Conservation (phyloP, 2,797 vertebrate genomes). For the Neostethus bicornis region DNA sequence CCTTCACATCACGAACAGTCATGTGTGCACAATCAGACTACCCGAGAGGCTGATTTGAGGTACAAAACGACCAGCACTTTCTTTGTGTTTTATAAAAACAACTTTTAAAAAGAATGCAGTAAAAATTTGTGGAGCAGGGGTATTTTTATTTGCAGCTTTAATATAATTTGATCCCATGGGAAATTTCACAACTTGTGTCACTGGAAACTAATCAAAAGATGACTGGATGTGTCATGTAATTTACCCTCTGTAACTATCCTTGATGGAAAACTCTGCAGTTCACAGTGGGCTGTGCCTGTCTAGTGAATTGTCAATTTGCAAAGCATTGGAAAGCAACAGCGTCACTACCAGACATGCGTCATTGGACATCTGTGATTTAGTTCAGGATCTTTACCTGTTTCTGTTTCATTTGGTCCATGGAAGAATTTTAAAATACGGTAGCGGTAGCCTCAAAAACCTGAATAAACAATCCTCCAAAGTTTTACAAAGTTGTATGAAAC, state of each 20-base stretch:
- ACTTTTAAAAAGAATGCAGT: not conserved
- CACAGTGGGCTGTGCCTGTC: constrained; percentile 30
- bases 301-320: constrained; percentile 29
- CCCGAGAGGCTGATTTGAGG: not conserved
- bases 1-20: not conserved
- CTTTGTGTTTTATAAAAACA: constrained; percentile 8
- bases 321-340: constrained; percentile 21
- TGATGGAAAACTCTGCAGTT: constrained; percentile 47
- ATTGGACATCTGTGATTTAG: not conserved
- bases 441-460: no score
- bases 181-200: constrained; percentile 19
- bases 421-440: no score
- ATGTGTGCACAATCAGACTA: constrained; percentile 1
- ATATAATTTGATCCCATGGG: constrained; percentile 46
- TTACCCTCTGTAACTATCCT: constrained; percentile 42
- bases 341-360: not conserved
- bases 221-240: constrained; percentile 8
- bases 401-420: no score
- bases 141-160: not conserved
- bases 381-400: no score
- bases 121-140: constrained; percentile 1
- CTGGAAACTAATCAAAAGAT: constrained; percentile 48
- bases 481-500: no score
- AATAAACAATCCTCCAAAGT: no score
- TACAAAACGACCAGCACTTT: constrained; percentile 7